Evolutionary conservation across 2,797 vertebrate genomes (phyloP), one percentile per base, ranked within the genome.

Genomic region (Alauda arvensis): DNA sequence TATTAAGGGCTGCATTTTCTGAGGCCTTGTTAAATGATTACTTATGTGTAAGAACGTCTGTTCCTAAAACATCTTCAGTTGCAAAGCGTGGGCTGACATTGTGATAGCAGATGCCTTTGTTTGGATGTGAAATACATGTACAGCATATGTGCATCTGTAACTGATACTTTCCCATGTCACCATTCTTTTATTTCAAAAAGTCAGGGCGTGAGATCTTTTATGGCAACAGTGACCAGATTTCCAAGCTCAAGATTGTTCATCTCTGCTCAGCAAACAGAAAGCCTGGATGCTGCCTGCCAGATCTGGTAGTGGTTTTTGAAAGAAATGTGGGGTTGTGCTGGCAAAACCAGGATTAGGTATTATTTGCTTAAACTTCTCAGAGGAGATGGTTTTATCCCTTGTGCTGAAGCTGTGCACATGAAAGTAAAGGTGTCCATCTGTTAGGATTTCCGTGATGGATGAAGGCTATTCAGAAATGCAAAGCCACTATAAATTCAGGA

Each of bases 11-110:
- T 93, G 39, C 40, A 14, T 48, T 95, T 94, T 90, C 57, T n/a
- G 66, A 85, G 86, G 55, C 82, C 75, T 94, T 90, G 80, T 94
- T 95, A 89, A 91, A 75, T 75, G 87, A 86, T 91, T 90, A 69
- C 71, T 93, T 82, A 68, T 12, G 25, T 65, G 29, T 25, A 85
- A 72, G 65, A 88, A 74, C 0, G 5, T 81, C 77, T 91, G 60
- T 61, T 87, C 59, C 65, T 51, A 45, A 55, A 89, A 68, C 67
- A 53, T 57, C 56, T 72, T 62, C 46, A 24, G 24, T 65, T 78
- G 45, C 59, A n/a, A 74, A 72, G 37, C 46, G 60, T 76, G 53
- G 28, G 18, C 60, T 91, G n/a, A 66, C 37, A 13, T 42, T 59
- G 42, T 52, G 55, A 23, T 43, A n/a, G 46, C 65, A 65, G 33